Evolutionary conservation across 2,888 invertebrate species (phyloP), one percentile per base, ranked within the genome.

Genomic region (Chrysolina americana): DNA sequence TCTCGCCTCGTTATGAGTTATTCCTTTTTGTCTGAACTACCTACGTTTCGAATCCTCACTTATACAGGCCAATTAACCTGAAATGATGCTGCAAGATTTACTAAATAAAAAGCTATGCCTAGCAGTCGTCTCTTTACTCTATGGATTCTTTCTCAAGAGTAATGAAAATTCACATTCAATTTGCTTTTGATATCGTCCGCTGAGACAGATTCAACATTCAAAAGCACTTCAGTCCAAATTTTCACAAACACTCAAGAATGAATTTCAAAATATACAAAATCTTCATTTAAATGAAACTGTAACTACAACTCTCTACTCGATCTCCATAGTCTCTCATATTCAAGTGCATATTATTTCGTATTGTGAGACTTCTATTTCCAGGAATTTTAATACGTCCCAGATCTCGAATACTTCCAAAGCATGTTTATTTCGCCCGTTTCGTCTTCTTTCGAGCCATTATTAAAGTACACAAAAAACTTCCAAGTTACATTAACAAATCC

Each of bases 381-480:
- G n/a, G n/a, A 59, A 59, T 36, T 59, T 15, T 36, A 36, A 59
- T 28, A n/a, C 59, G 59, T 59, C 36, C 36, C 23, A 59, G 28
- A 59, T 59, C 59, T 36, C n/a, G n/a, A 28, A 59, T 59, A 36
- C 28, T 36, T 59, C 9, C n/a, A 17, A 8, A 36, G 59, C 28
- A 36, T 59, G 59, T 59, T 59, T 59, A 59, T 28, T 28, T 56
- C 17, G 1, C 56, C 59, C 41, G 17, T 68, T 48, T 63, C 36
- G 50, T 59, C 41, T 50, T 68, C 23, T 50, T 68, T 41, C 21
- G 59, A 72, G 68, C 73, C 50, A 73, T 73, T 68, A 72, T 72
- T 62, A 62, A 73, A 73, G 47, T 73, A 62, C 64, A 73, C 73
- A 73, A 64, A 68, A 68, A 68, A 73, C 73, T 73, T 62, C 68